phyloP scores from a whole-genome alignment of 2,797 vertebrate genomes.

The Lerista edwardsae region DNA sequence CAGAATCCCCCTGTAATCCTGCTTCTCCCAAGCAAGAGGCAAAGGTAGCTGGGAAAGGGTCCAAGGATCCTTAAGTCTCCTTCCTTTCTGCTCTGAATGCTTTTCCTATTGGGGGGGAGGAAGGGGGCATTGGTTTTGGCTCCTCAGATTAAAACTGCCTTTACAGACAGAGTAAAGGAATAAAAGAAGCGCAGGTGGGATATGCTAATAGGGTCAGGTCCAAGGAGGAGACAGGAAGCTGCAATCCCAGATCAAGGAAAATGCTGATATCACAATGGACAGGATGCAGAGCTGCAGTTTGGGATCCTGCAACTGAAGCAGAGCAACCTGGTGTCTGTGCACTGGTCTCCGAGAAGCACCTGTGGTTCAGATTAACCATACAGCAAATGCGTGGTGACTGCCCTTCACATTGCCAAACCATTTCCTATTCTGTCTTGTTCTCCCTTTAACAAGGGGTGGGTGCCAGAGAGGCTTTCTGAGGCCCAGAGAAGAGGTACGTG shows the following conservation, averaged over 20 bases:
- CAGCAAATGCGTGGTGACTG: background rate
- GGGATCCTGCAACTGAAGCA: background rate
- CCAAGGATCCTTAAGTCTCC: slow-evolving; percentile 22
- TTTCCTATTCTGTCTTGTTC: background rate
- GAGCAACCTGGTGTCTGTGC: no score
- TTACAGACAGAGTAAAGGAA: background rate
- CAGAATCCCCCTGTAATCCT: slow-evolving; percentile 62
- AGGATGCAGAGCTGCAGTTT: background rate
- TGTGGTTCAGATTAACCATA: background rate
- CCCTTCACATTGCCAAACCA: background rate
- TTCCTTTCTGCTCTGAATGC: background rate
- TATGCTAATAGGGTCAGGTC: background rate
- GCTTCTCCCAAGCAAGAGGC: background rate
- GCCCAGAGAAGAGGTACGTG: no score
- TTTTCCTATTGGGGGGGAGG: fast-evolving
- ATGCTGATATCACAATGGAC: background rate
- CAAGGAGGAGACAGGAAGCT: background rate
- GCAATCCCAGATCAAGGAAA: background rate
- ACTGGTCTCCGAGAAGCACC: background rate
- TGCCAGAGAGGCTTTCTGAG: no score
- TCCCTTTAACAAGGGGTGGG: background rate
- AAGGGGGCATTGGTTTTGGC: background rate
- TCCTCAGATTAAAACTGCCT: background rate
- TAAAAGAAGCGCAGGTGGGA: no score
- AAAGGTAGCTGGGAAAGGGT: background rate